Evolutionary conservation across 2,113 vertebrate genomes (phyloP), one percentile per base, ranked within the genome.

Genomic region (Corythornis madagascariensis): DNA sequence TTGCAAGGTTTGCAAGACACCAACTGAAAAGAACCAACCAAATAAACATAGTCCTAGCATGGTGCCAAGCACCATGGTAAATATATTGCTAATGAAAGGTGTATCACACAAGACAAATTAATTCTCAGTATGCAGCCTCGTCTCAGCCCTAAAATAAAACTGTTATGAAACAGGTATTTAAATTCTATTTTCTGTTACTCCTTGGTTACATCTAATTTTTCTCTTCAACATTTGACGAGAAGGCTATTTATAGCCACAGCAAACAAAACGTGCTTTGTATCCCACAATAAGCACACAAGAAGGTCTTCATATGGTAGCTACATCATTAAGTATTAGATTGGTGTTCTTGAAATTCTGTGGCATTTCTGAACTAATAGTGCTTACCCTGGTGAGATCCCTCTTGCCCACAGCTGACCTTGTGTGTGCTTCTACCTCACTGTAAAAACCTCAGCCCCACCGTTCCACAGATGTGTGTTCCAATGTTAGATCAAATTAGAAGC

Each of bases 121-220:
- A 60, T 40, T n/a, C 63, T 87, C 64, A 73, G 47, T 29, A 75
- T 0, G 1, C 31, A 92, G 69, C n/a, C 63, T 52, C 38, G 73
- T 35, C 43, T 76, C 33, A n/a, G 6, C 78, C 81, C 20, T 43
- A 56, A 89, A 94, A 74, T 60, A 83, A 84, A 60, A 31, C 63
- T 40, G 45, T 70, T 89, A 82, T 10, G 33, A 95, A 95, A 89
- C 59, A 86, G 42, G 45, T 66, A 93, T 90, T 93, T 89, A 89
- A 89, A 92, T 20, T 75, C 60, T 87, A 26, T 66, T 93, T 95
- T 77, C 56, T 90, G 24, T 83, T 86, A 60, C 82, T 93, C 63
- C 29, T 69, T 92, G 28, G 53, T 90, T 86, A 92, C 65, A 75
- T 42, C 60, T 73, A 75, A 94, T 94, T 94, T 57, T 25, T 71